Base-by-base conservation (phyloP, 2,113 vertebrate species). In the Cottus gobio region DNA sequence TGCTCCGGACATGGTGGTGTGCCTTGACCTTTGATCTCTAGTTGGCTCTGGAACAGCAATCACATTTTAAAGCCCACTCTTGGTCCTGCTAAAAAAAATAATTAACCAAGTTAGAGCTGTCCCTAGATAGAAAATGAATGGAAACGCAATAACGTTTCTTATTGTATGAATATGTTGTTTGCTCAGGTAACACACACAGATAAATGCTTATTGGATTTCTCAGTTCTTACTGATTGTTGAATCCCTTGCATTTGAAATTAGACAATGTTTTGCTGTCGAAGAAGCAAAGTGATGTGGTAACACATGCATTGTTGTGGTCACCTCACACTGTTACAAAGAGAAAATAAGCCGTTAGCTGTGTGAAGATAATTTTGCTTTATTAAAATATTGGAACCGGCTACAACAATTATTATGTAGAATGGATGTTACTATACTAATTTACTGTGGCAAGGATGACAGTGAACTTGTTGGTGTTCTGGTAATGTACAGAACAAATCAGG, bases 11-110 rank as follows among this genome's bases (percentile, higher is more conserved):
- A 91, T 87, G 89, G 60, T 81, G 82, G 52, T 86, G 75, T 83
- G 78, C 91, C 76, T 92, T 94, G 91, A 86, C 93, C 94, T 92
- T 93, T 94, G 91, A 75, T 90, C 86, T 48, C 28, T 91, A 88
- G 81, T 85, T 87, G 87, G 85, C 80, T 85, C 48, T 54, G 18
- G 46, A 79, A 75, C 79, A 74, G 54, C 70, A 71, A 78, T 93
- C 91, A 90, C 85, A 91, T 92, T 92, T 91, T 81, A 82, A 74
- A 76, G 75, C 87, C 92, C 54, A 82, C 69, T 85, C 60, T 63
- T 50, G 52, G 18, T 75, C 20, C 77, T 56, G 52, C 65, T 81
- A 83, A 90, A 82, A 90, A 69, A 88, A 94, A 94, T 87, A 83
- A 94, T 95, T 93, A 94, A 94, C 90, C 57, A 39, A 64, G 42